Evolutionary conservation across 2,797 vertebrate genomes (phyloP).

Genomic region (Mycteria americana): DNA sequence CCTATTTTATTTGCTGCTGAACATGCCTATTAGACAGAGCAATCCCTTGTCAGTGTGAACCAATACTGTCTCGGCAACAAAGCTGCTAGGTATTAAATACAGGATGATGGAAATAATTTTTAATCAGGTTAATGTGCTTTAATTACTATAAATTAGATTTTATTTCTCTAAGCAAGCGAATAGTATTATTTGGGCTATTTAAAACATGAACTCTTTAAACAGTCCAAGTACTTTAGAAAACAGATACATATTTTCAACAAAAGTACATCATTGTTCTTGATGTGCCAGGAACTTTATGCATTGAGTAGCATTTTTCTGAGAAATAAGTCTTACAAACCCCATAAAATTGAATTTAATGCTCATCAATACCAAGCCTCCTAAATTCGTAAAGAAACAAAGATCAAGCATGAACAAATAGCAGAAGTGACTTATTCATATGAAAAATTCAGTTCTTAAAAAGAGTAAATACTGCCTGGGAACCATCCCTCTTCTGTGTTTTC

Average conservation of each 20-base stretch:
- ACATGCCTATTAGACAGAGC: not conserved
- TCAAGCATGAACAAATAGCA: not conserved
- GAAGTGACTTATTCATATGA: not conserved
- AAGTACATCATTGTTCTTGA: not conserved
- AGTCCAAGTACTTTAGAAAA: not conserved
- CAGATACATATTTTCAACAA: not conserved
- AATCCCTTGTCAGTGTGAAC: not conserved
- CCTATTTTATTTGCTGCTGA: not conserved
- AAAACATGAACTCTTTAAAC: not conserved
- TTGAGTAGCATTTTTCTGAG: not conserved
- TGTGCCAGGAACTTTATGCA: not conserved
- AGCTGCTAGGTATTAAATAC: constrained; percentile 5
- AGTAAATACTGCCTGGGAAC: not conserved
- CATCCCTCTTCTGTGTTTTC: not conserved
- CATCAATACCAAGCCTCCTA: not conserved
- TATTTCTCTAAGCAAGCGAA: constrained; percentile 42
- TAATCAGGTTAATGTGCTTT: constrained; percentile 58
- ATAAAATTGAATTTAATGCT: not conserved
- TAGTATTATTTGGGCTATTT: not conserved
- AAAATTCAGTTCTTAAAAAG: not conserved
- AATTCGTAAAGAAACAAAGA: not conserved
- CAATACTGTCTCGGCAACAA: not conserved
- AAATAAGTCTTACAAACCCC: not conserved
- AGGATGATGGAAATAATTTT: constrained; percentile 44
- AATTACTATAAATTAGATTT: constrained; percentile 61